Conservation (phyloP, 2,797 vertebrate species). For the Pangasius mekongensis region DNA sequence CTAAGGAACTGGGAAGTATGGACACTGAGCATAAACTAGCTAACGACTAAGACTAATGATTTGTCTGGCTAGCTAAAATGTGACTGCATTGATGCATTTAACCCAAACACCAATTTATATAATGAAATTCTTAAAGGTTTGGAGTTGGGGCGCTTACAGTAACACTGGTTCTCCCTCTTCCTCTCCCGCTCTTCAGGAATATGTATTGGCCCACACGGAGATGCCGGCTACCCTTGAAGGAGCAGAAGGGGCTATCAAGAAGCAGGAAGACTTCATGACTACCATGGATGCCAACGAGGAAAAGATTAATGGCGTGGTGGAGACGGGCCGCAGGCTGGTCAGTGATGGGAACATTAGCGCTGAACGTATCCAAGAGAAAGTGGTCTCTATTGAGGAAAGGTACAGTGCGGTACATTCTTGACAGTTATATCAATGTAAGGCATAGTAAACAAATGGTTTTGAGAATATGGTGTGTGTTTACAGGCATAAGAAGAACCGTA, state of each 20-base stretch:
- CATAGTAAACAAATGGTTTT: not conserved
- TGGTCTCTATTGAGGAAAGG: slow-evolving; percentile 95
- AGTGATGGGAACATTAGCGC: slow-evolving; percentile 90
- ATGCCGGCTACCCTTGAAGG: slow-evolving; percentile 95
- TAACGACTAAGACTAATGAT: not conserved
- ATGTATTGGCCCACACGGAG: slow-evolving; percentile 95
- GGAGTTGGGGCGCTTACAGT: not conserved
- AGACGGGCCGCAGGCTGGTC: slow-evolving; percentile 88
- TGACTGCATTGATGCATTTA: not conserved
- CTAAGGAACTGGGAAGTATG: not conserved
- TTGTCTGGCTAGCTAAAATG: not conserved
- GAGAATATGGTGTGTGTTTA: not conserved
- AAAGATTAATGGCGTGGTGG: slow-evolving; percentile 92
- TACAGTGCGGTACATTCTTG: slow-evolving; percentile 55
- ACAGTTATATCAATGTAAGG: not conserved
- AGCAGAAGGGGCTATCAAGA: slow-evolving; percentile 95
- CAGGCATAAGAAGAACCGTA: slow-evolving; percentile 77
- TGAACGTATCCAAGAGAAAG: slow-evolving; percentile 87
- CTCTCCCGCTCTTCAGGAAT: slow-evolving; percentile 78
- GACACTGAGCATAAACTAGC: not conserved
- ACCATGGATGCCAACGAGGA: slow-evolving; percentile 98
- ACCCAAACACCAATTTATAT: not conserved
- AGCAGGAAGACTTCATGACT: slow-evolving; percentile 99
- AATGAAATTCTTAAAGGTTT: not conserved
- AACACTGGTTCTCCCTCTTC: not conserved